Evolutionary conservation across 2,113 vertebrate genomes (phyloP).

Genomic region (Prochilodus magdalenae): DNA sequence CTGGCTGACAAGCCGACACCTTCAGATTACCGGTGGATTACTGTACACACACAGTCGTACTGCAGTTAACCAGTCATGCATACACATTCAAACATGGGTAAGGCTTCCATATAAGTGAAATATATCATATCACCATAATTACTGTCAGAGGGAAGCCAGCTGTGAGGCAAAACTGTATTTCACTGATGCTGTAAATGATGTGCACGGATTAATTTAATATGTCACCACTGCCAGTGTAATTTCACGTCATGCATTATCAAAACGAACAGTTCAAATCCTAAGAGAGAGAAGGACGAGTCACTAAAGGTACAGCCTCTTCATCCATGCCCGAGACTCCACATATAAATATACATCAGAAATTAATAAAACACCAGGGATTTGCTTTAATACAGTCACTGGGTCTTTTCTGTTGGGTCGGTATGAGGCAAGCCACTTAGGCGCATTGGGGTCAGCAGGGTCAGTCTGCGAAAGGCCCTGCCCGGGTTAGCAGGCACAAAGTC

Average conservation of each 20-base stretch:
- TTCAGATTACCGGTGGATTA: neutral
- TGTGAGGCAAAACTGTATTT: neutral
- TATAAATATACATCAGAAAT: constrained; percentile 53
- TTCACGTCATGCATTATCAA: no score
- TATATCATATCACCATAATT: no score
- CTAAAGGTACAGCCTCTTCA: neutral
- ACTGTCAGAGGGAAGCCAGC: no score
- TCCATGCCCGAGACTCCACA: constrained; percentile 1
- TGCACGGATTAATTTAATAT: no score
- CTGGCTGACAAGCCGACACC: neutral
- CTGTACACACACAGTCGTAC: neutral
- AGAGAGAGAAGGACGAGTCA: neutral
- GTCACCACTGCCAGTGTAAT: no score
- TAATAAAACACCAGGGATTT: constrained; percentile 36
- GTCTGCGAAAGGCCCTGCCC: constrained; percentile 77
- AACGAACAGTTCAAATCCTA: no score
- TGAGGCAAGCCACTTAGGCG: constrained; percentile 98
- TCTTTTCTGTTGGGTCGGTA: constrained; percentile 78
- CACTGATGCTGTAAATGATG: neutral
- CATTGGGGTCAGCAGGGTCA: constrained; percentile 92
- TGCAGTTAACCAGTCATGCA: neutral
- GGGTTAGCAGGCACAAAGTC: constrained; percentile 90
- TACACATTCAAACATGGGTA: neutral
- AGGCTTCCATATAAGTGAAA: no score
- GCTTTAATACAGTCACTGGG: constrained; percentile 47